These are phyloP conservation scores for Drosophila nr. fundita DNA, from an alignment of 2,888 invertebrate genomes.

Conservation along the genomic window DNA sequence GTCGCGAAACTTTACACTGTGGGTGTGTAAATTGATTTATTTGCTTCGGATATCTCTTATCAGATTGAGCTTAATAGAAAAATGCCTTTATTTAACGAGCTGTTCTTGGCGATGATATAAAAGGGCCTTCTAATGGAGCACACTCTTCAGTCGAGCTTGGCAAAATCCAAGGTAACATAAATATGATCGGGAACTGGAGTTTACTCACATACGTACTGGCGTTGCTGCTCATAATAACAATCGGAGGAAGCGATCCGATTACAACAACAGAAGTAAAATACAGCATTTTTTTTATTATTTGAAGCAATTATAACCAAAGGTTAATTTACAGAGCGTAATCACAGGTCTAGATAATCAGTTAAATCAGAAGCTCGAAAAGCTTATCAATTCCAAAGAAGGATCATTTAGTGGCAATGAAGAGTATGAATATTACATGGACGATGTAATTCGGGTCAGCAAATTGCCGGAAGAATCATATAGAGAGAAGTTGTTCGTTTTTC, in stretches of 20 bases:
- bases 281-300: not conserved
- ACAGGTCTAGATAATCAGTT: not conserved
- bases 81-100: not conserved
- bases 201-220: not conserved
- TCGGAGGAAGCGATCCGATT: not conserved
- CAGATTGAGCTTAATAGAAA: conserved; percentile 7
- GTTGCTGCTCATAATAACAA: not conserved
- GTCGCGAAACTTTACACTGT: not conserved
- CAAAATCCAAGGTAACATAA: too few relatives aligned
- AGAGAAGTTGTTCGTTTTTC: not conserved
- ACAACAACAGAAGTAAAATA: conserved; percentile 8
- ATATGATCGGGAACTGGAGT: conserved; percentile 6
- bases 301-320: not conserved
- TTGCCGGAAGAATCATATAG: fast-evolving
- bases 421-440: not conserved
- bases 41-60: not conserved
- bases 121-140: not conserved
- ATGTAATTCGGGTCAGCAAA: not conserved
- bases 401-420: not conserved
- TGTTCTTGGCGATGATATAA: not conserved
- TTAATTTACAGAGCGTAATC: not conserved
- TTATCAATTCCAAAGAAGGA: not conserved
- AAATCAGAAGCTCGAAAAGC: not conserved
- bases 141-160: not conserved
- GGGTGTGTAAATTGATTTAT: not conserved